phyloP scores from a whole-genome alignment of 2,797 vertebrate species.

The Arremon brunneinucha region DNA sequence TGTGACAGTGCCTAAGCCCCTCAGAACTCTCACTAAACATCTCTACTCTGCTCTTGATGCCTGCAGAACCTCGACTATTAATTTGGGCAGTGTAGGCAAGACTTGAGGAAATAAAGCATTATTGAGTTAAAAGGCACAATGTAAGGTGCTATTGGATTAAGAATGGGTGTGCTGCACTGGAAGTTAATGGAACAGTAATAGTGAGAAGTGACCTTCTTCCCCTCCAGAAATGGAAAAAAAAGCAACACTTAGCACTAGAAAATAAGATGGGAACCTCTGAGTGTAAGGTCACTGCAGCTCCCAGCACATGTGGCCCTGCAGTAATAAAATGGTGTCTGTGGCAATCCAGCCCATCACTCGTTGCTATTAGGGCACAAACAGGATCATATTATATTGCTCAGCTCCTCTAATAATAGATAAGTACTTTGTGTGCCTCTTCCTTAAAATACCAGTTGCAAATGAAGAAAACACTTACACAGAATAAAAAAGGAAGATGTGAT shows the following conservation, averaged over 20 bases:
- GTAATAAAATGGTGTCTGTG: conserved; percentile 56
- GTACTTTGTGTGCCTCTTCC: neutral
- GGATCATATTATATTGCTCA: neutral
- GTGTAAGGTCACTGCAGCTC: conserved; percentile 48
- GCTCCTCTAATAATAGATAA: conserved; percentile 19
- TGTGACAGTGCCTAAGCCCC: neutral
- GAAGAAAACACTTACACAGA: neutral
- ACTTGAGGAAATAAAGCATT: conserved; percentile 30
- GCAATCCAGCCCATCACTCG: neutral
- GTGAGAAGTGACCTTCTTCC: conserved; percentile 65
- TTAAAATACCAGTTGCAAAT: conserved; percentile 19
- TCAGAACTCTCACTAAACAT: neutral
- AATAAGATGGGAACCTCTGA: conserved; percentile 64
- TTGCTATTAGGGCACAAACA: neutral
- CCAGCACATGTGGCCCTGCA: conserved; percentile 34
- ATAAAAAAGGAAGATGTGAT: neutral
- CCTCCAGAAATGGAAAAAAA: conserved; percentile 64
- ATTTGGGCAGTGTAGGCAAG: conserved; percentile 19
- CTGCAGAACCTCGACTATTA: conserved; percentile 9
- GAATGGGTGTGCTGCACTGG: conserved; percentile 29
- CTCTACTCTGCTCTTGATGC: neutral
- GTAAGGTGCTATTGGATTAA: conserved; percentile 44
- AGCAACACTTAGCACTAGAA: conserved; percentile 61
- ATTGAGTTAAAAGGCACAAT: conserved; percentile 27
- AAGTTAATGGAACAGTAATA: conserved; percentile 67